Conservation (phyloP, 2,113 vertebrate species). For the Aleadryas rufinucha region DNA sequence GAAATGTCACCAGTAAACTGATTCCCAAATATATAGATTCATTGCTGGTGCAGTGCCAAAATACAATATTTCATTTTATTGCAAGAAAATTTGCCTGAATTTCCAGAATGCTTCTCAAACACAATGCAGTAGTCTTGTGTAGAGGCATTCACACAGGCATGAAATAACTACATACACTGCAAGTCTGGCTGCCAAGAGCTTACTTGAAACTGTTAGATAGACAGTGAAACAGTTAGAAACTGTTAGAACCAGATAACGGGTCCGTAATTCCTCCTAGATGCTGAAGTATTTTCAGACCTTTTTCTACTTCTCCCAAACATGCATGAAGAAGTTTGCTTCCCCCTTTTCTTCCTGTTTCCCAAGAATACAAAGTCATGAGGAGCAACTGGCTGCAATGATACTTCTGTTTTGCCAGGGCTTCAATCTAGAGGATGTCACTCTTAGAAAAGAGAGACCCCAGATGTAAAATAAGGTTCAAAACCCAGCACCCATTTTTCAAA, state of each 20-base stretch:
- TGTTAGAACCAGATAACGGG: background rate
- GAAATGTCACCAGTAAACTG: background rate
- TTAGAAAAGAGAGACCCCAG: background rate
- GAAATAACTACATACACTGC: background rate
- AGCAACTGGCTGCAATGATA: background rate
- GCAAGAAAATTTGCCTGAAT: background rate
- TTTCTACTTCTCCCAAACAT: background rate
- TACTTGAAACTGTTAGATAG: background rate
- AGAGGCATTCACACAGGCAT: background rate
- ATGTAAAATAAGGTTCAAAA: background rate
- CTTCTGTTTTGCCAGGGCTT: background rate
- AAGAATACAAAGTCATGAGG: background rate
- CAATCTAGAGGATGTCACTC: background rate
- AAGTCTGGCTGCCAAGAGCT: background rate
- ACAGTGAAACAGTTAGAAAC: too few relatives aligned
- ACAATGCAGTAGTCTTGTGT: background rate
- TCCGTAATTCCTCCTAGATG: background rate
- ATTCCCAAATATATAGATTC: background rate
- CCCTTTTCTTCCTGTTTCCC: background rate
- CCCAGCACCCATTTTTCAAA: background rate
- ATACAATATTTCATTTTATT: background rate
- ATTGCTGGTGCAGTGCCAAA: background rate
- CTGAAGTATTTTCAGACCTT: background rate
- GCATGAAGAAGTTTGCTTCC: background rate
- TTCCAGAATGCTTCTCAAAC: background rate